Conservation (phyloP, 2,888 invertebrate species). For the Limenitis camilla region DNA sequence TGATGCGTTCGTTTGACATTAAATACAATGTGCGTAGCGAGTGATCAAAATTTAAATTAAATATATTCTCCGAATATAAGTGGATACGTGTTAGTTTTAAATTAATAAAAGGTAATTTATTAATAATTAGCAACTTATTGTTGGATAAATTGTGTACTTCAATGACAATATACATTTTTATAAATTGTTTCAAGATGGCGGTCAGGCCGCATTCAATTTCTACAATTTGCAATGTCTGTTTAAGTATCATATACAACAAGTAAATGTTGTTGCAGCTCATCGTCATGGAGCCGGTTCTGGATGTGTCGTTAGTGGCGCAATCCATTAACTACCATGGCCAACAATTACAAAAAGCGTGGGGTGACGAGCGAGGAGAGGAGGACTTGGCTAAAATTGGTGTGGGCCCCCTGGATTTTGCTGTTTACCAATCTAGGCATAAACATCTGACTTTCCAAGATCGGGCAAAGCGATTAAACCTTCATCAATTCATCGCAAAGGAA, state of each 20-base stretch:
- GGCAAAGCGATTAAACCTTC: conserved; percentile 86
- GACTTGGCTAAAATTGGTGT: conserved; percentile 79
- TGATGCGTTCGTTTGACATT: too few relatives aligned
- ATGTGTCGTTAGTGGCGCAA: conserved; percentile 77
- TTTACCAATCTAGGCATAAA: conserved; percentile 86
- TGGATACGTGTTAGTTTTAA: not conserved
- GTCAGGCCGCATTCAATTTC: not conserved
- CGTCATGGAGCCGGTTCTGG: conserved; percentile 62
- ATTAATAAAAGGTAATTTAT: not conserved
- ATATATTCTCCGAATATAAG: too few relatives aligned
- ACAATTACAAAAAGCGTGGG: conserved; percentile 91
- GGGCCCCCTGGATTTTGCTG: conserved; percentile 78
- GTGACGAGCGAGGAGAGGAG: conserved; percentile 85
- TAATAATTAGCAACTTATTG: not conserved
- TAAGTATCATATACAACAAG: not conserved
- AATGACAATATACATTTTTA: not conserved
- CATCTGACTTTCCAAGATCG: conserved; percentile 88
- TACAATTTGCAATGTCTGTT: not conserved
- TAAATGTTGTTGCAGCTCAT: conserved; percentile 23
- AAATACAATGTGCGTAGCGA: too few relatives aligned
- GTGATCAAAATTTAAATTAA: too few relatives aligned
- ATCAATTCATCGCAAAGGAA: conserved; percentile 91
- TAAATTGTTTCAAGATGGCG: conserved; percentile 10
- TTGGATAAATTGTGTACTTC: too few relatives aligned
- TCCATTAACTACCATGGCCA: conserved; percentile 90